Evolutionary conservation across 2,113 vertebrate genomes (phyloP), one percentile per base, ranked within the genome.

Genomic region (Cromileptes altivelis): DNA sequence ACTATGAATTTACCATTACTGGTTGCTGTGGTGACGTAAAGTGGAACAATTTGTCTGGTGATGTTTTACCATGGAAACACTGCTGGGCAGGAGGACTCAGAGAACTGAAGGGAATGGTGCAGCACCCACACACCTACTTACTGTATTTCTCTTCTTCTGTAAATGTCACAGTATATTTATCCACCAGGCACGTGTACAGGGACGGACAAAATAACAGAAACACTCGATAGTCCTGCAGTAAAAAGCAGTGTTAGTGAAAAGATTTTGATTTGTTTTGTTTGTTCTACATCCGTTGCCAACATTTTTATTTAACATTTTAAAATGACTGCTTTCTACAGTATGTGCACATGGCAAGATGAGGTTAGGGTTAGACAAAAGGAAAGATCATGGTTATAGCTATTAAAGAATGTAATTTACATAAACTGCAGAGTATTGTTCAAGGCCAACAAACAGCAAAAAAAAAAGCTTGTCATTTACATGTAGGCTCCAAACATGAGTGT

Each of bases 41-140:
- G 57, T 62, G 88, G 76, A 90, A 90, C 72, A 70, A 40, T 64
- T 72, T 72, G 21, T 71, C 70, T 82, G 62, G 27, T 63, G 70
- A 61, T 74, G 67, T 65, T 78, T 53, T 58, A 52, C 60, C 52
- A 74, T 80, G 88, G 83, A 90, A 90, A 90, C 68, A 73, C 40
- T 83, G 75, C 21, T 65, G 64, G 80, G 75, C 65, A 73, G 52
- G 58, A 56, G 45, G 52, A 27, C 57, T 76, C 21, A 0, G 21
- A 71, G 42, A 69, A 69, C 12, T 27, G 57, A 47, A 61, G 19
- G 73, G 78, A 87, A 80, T 61, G 10, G 45, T 56, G 37, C n/a
- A 65, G 25, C 79, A 61, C 82, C 85, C 80, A 87, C 88, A 69
- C 80, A 71, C 17, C 21, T 7, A 53, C 9, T 75, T n/a, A 61